These are phyloP conservation scores for Nipponia nippon DNA, from an alignment of 2,113 vertebrate species.

Conservation along the genomic window DNA sequence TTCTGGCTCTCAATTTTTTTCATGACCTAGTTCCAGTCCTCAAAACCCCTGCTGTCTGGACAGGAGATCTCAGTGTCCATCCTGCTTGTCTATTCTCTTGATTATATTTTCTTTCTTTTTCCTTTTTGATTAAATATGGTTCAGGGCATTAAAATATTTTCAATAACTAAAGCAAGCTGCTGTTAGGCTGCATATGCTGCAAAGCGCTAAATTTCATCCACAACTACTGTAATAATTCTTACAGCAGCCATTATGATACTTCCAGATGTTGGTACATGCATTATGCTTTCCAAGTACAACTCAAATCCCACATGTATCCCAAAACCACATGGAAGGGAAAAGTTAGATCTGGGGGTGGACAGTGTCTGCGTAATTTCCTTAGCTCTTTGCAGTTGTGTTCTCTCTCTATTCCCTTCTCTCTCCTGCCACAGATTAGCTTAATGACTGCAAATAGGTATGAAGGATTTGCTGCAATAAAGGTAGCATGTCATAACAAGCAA, in stretches of 20 bases:
- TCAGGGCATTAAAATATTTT: neutral
- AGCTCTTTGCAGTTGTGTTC: constrained; percentile 44
- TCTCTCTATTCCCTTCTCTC: neutral
- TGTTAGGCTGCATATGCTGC: neutral
- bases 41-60: neutral
- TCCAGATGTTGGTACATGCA: constrained; percentile 50
- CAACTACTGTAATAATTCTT: constrained; percentile 29
- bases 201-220: constrained; percentile 8
- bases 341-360: constrained; percentile 72
- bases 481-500: constrained; percentile 28
- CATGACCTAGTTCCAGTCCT: neutral
- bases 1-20: neutral
- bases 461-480: constrained; percentile 37
- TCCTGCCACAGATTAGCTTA: constrained; percentile 64
- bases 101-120: neutral
- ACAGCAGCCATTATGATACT: neutral
- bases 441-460: constrained; percentile 63
- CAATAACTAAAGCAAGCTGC: constrained; percentile 7
- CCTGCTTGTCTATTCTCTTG: neutral
- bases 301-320: constrained; percentile 46
- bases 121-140: neutral
- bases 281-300: constrained; percentile 57
- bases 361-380: constrained; percentile 71
- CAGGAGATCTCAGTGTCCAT: neutral
- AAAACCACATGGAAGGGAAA: constrained; percentile 70